A percentile compares a stretch with the other conserved stretches of the same genome.
Evolutionary conservation across 2,113 vertebrate species (phyloP).

Genomic region (Melanostigma gelatinosum): DNA sequence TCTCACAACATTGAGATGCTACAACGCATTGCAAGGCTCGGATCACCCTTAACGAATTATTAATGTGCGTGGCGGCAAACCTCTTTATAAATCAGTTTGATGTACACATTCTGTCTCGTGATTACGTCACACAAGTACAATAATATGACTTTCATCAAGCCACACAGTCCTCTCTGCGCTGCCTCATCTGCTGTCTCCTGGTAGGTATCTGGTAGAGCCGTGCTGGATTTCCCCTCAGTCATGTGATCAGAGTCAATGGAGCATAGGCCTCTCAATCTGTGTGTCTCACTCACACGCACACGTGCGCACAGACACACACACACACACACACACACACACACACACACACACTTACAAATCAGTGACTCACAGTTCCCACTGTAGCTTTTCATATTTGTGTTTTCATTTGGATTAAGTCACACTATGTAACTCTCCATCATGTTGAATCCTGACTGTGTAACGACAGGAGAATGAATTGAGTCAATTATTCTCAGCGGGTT

Average conservation of each 20-base stretch:
- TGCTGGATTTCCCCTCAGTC: slow-evolving; percentile 75
- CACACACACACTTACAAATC: slow-evolving; percentile 24
- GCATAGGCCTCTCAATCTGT: slow-evolving; percentile 46
- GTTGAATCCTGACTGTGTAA: slow-evolving; percentile 1
- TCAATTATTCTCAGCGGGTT: slow-evolving; percentile 4
- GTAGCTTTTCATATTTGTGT: slow-evolving; percentile 6
- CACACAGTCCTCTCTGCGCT: slow-evolving; percentile 5
- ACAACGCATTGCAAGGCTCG: slow-evolving; percentile 37
- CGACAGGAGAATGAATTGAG: neutral
- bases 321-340: slow-evolving; percentile 7
- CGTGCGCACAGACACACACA: slow-evolving; percentile 21
- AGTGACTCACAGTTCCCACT: slow-evolving; percentile 51
- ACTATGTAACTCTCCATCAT: neutral
- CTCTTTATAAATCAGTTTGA: slow-evolving; percentile 15
- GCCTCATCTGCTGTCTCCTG: slow-evolving; percentile 41
- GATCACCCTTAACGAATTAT: slow-evolving; percentile 63
- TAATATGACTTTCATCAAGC: slow-evolving; percentile 7
- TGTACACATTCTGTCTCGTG: slow-evolving; percentile 1
- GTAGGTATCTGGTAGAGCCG: slow-evolving; percentile 29
- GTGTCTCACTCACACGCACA: neutral
- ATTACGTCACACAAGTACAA: neutral
- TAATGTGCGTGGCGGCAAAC: slow-evolving; percentile 47
- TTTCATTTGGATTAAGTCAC: slow-evolving; percentile 12
- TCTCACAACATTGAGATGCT: slow-evolving; percentile 67
- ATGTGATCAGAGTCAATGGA: slow-evolving; percentile 72